These are phyloP conservation scores for Molossus alvarezi DNA, from an alignment of 2,797 vertebrate genomes.

Conservation along the genomic window DNA sequence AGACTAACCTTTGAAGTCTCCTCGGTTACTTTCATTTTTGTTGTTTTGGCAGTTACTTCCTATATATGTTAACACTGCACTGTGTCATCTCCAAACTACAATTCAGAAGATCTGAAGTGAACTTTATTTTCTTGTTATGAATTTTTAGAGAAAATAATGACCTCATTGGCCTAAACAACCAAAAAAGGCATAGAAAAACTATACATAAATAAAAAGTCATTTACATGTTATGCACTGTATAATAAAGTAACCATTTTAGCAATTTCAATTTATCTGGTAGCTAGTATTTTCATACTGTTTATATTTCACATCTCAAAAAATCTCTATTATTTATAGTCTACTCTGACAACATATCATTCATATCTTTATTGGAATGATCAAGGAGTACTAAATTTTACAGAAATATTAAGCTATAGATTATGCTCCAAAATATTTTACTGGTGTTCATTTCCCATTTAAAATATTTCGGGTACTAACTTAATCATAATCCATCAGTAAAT, in stretches of 20 bases:
- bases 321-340: conserved; percentile 66
- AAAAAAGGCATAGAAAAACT: conserved; percentile 60
- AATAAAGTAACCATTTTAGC: conserved; percentile 28
- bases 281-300: conserved; percentile 57
- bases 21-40: not conserved
- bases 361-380: conserved; percentile 67
- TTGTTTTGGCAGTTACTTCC: not conserved
- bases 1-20: not conserved
- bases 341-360: not conserved
- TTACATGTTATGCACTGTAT: conserved; percentile 19
- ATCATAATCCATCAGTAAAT: not conserved
- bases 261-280: conserved; percentile 45
- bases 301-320: conserved; percentile 71
- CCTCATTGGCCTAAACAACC: conserved; percentile 4
- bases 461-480: conserved; percentile 61
- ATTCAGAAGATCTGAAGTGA: conserved; percentile 35
- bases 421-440: conserved; percentile 49
- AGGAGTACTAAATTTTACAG: conserved; percentile 49
- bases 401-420: conserved; percentile 58
- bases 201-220: conserved; percentile 48
- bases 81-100: conserved; percentile 15
- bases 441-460: conserved; percentile 45
- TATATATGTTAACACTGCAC: not conserved
- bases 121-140: conserved; percentile 17
- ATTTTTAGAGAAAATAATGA: conserved; percentile 62